These are phyloP conservation scores for Prolemur simus DNA, from an alignment of 2,113 vertebrate genomes.

Conservation along the genomic window DNA sequence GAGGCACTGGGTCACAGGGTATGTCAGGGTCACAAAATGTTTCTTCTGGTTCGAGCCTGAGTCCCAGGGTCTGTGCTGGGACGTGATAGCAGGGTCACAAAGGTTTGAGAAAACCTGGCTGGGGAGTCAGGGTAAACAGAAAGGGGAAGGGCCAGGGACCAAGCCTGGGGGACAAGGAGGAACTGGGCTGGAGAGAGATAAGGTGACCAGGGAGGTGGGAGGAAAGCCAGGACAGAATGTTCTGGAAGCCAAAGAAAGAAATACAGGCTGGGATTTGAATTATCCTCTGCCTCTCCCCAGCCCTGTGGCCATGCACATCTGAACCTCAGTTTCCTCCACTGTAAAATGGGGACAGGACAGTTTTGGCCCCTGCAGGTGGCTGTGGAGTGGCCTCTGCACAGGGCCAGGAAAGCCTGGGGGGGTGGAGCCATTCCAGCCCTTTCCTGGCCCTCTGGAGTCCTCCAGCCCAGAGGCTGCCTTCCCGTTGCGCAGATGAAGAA, in stretches of 20 bases:
- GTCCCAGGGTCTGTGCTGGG: not conserved
- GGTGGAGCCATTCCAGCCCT: rapidly evolving
- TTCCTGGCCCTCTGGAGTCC: not conserved
- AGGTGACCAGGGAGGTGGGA: not conserved
- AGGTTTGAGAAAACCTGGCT: conserved; percentile 21
- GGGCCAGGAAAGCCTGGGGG: not conserved
- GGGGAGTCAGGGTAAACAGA: not conserved
- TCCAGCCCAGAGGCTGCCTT: not conserved
- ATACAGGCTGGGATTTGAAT: not conserved
- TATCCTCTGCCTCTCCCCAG: not conserved
- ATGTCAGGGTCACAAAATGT: not conserved
- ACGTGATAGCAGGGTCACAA: not conserved
- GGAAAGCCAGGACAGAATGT: not conserved
- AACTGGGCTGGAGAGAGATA: not conserved
- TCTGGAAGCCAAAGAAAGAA: conserved; percentile 39
- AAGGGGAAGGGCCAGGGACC: not conserved
- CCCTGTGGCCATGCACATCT: not conserved
- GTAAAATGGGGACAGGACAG: not conserved
- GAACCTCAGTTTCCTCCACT: not conserved
- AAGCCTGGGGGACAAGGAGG: not conserved
- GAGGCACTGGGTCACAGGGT: not conserved
- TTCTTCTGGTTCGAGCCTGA: not conserved
- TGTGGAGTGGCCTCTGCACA: not conserved
- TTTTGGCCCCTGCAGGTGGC: rapidly evolving
- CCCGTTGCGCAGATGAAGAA: not conserved